Conservation (phyloP, 1,140 invertebrate genomes). For the Zaprionus inermis region DNA sequence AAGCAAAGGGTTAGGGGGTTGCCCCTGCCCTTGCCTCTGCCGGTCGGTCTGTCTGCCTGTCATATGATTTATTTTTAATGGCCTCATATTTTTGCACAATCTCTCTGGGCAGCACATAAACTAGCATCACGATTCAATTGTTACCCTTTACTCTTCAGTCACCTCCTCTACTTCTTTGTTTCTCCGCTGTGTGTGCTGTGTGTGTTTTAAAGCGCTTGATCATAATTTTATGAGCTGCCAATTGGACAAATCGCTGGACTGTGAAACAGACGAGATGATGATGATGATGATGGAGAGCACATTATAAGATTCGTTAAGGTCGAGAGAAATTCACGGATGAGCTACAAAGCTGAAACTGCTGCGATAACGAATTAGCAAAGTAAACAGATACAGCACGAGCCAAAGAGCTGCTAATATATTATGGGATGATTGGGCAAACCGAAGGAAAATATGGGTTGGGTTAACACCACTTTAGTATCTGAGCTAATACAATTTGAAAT, state of each 20-base stretch:
- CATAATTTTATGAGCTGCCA: conserved; percentile 79
- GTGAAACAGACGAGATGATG: conserved; percentile 24
- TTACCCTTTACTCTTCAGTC: conserved; percentile 32
- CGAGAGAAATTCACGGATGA: conserved; percentile 19
- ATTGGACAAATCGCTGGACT: conserved; percentile 70
- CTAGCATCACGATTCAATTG: conserved; percentile 58
- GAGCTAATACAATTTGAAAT: no score
- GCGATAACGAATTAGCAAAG: conserved; percentile 6
- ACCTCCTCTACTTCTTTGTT: not conserved
- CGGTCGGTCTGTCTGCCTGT: conserved; percentile 27
- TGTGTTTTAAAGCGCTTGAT: conserved; percentile 50
- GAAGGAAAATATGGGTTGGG: not conserved
- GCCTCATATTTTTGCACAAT: conserved; percentile 68
- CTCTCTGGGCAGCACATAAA: conserved; percentile 54
- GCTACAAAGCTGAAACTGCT: conserved; percentile 15
- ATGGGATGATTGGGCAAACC: not conserved
- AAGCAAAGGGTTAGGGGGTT: conserved; percentile 58
- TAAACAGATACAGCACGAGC: not conserved
- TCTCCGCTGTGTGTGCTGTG: conserved; percentile 14
- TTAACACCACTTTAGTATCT: no score
- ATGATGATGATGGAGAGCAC: conserved; percentile 12
- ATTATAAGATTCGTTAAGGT: conserved; percentile 35
- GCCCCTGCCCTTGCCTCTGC: not conserved
- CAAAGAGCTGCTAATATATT: not conserved
- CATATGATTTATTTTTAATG: conserved; percentile 80